Evolutionary conservation across 2,113 vertebrate species (phyloP).

Genomic region (Lycaon pictus): DNA sequence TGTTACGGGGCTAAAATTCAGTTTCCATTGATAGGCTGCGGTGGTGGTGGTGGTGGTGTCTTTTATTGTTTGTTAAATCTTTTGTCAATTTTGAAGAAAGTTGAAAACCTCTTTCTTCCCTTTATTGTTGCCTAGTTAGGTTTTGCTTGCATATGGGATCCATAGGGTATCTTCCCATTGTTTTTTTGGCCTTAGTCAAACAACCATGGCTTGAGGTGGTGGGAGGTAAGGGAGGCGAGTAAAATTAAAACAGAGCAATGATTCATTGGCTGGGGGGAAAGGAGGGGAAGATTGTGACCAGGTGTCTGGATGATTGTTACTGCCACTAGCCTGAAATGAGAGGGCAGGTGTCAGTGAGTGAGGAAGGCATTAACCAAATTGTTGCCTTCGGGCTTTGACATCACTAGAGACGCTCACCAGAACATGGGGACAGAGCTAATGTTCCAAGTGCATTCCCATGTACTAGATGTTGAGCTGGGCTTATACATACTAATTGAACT

Average conservation of each 20-base stretch:
- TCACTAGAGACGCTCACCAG: neutral
- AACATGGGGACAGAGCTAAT: neutral
- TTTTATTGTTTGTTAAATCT: neutral
- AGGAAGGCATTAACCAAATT: neutral
- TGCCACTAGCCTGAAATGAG: neutral
- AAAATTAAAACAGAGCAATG: neutral
- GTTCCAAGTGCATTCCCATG: neutral
- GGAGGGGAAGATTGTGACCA: neutral
- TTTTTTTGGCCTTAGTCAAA: neutral
- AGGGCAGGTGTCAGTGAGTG: neutral
- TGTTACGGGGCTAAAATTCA: neutral
- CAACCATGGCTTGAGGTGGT: neutral
- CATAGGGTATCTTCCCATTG: neutral
- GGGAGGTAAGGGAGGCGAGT: neutral
- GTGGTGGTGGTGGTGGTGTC: neutral
- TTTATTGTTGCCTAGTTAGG: neutral
- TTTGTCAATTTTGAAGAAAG: neutral
- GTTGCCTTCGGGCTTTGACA: neutral
- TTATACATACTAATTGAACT: neutral
- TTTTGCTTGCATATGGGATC: fast-evolving
- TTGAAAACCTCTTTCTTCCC: neutral
- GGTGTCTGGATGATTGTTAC: neutral
- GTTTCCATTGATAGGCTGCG: neutral
- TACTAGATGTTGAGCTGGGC: neutral
- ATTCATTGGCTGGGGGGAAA: neutral